phyloP scores from a whole-genome alignment of 1,140 invertebrate species.

The Tribolium castaneum region DNA sequence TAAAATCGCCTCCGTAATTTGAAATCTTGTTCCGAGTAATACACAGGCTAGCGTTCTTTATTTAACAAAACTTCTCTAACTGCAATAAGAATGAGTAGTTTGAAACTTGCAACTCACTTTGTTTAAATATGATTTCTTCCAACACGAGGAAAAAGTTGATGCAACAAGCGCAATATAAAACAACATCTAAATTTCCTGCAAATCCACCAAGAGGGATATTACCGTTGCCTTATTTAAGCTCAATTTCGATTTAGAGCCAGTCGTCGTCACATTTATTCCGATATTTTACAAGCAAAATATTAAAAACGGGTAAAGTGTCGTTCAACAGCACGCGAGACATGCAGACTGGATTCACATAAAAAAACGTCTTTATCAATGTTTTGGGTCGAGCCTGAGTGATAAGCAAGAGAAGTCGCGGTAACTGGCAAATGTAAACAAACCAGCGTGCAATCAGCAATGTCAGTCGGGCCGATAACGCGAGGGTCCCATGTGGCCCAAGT shows the following conservation, averaged over 20 bases:
- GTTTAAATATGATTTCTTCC: background rate
- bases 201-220: constrained; percentile 17
- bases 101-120: background rate
- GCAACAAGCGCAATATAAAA: constrained; percentile 2
- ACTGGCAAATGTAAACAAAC: constrained; percentile 44
- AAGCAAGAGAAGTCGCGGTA: constrained; percentile 31
- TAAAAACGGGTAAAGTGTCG: background rate
- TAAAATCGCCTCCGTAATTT: too few species aligned
- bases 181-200: background rate
- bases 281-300: background rate
- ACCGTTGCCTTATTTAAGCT: background rate
- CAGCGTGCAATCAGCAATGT: constrained; percentile 44
- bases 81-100: background rate
- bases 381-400: constrained; percentile 37
- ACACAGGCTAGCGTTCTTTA: background rate
- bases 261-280: constrained; percentile 16
- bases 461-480: constrained; percentile 27
- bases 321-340: background rate
- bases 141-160: background rate
- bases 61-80: constrained; percentile 1
- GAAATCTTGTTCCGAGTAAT: too few species aligned
- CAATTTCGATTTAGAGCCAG: constrained; percentile 4
- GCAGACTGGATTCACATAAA: background rate
- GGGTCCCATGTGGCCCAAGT: constrained; percentile 45
- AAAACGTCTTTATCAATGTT: constrained; percentile 39